These are phyloP conservation scores for Cassiopea xamachana DNA, from an alignment of 30 jellyfish, hydroid and myxozoan species.

Conservation along the genomic window DNA sequence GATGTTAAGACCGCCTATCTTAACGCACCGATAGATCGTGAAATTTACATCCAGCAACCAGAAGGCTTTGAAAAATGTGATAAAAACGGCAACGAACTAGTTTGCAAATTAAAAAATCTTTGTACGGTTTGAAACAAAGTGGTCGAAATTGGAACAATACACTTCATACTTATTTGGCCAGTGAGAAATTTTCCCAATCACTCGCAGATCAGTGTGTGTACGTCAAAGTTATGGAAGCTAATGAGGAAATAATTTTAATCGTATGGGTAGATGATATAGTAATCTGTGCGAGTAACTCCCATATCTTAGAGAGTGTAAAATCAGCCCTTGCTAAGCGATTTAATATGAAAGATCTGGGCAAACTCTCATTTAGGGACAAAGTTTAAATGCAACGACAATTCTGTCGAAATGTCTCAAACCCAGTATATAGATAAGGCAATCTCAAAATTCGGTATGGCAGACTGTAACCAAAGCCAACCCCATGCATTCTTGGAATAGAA, in stretches of 20 bases:
- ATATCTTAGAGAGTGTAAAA: background rate
- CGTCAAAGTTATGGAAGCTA: conserved; percentile 24
- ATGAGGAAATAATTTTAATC: conserved; percentile 5
- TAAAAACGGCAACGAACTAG: conserved; percentile 22
- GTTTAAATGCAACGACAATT: conserved; percentile 6
- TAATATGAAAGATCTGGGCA: conserved; percentile 68
- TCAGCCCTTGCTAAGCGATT: background rate
- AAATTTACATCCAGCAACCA: conserved; percentile 47
- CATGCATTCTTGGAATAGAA: conserved; percentile 26
- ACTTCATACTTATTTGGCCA: conserved; percentile 20
- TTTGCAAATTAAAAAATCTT: conserved; percentile 37
- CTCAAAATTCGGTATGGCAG: conserved; percentile 46
- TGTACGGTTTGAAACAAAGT: conserved; percentile 60
- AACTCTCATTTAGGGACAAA: conserved; percentile 24
- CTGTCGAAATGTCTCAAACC: conserved; percentile 9
- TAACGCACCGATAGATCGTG: conserved; percentile 67
- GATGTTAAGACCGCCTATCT: conserved; percentile 44
- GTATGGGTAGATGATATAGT: conserved; percentile 76
- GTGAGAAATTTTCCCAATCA: conserved; percentile 19
- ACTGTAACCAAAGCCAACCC: conserved; percentile 72
- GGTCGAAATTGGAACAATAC: conserved; percentile 54
- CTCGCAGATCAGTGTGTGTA: conserved; percentile 50
- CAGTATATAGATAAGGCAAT: conserved; percentile 12
- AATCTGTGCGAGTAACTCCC: conserved; percentile 31
- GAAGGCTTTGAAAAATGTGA: conserved; percentile 40